Conservation (phyloP, 2,888 invertebrate genomes). For the Platerodrilus igneus region DNA sequence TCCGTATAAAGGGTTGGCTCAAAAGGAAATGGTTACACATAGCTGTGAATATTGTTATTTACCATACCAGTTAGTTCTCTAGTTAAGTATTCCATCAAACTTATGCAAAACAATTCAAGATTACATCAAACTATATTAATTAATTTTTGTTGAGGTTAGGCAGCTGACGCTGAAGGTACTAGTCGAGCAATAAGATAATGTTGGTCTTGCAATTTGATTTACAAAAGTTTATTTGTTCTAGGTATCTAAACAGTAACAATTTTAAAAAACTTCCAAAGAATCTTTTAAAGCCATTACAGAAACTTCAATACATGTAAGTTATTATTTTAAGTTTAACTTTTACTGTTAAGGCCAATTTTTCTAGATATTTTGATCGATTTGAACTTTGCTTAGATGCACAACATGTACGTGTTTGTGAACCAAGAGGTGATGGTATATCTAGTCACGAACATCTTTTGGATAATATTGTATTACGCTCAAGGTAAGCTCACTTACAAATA, state of each 20-base stretch:
- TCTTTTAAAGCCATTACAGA: slow-evolving; percentile 44
- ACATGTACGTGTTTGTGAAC: slow-evolving; percentile 55
- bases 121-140: too few species aligned
- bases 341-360: too few species aligned
- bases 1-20: too few species aligned
- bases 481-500: too few species aligned
- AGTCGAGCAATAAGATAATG: too few species aligned
- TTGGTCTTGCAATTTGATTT: slow-evolving; percentile 5
- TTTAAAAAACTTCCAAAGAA: slow-evolving; percentile 45
- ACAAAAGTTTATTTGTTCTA: too few species aligned
- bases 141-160: not conserved
- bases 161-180: not conserved
- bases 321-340: not conserved
- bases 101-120: too few species aligned
- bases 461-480: slow-evolving; percentile 52
- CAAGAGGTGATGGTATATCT: slow-evolving; percentile 58
- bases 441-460: slow-evolving; percentile 56
- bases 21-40: too few species aligned
- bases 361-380: slow-evolving; percentile 57
- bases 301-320: slow-evolving; percentile 50
- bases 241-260: slow-evolving; percentile 38
- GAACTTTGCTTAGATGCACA: slow-evolving; percentile 54
- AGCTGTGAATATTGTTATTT: too few species aligned
- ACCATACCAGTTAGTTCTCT: too few species aligned
- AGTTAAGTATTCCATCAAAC: too few species aligned